Conservation (phyloP, 2,888 invertebrate genomes). For the Mesoligia furuncula region DNA sequence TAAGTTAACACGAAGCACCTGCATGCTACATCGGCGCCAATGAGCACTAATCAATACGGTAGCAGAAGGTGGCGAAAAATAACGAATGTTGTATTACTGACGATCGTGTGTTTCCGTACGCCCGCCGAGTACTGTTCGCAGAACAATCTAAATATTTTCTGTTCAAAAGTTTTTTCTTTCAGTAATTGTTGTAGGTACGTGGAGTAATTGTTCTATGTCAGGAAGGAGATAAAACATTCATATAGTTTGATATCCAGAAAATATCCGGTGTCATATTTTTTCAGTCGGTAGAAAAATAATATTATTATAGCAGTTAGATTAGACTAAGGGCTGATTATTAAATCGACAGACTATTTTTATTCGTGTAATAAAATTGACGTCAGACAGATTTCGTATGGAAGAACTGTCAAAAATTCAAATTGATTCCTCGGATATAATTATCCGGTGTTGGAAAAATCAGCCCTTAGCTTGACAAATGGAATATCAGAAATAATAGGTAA, state of each 20-base stretch:
- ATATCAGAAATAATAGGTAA: too few relatives aligned
- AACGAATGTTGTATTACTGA: slow-evolving; percentile 88
- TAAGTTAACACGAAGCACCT: slow-evolving; percentile 52
- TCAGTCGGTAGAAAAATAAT: too few relatives aligned
- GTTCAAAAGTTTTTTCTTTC: neutral
- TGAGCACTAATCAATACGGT: slow-evolving; percentile 88
- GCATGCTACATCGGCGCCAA: slow-evolving; percentile 70
- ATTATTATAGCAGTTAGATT: too few relatives aligned
- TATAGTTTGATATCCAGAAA: neutral
- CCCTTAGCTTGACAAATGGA: too few relatives aligned
- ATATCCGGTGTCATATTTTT: neutral
- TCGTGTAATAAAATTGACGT: too few relatives aligned
- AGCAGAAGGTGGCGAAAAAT: slow-evolving; percentile 87
- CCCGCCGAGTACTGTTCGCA: slow-evolving; percentile 74
- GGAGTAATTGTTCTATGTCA: neutral
- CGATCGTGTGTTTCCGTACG: slow-evolving; percentile 85
- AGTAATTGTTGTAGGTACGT: neutral
- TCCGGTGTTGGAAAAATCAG: too few relatives aligned
- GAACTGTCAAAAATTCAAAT: too few relatives aligned
- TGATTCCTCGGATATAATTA: too few relatives aligned
- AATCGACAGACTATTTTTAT: too few relatives aligned
- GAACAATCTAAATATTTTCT: slow-evolving; percentile 41
- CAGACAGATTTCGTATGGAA: too few relatives aligned
- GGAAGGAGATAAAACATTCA: neutral
- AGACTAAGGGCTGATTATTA: too few relatives aligned